Evolutionary conservation across 2,888 invertebrate species (phyloP), one percentile per base, ranked within the genome.

Genomic region (Colostygia pectinataria): DNA sequence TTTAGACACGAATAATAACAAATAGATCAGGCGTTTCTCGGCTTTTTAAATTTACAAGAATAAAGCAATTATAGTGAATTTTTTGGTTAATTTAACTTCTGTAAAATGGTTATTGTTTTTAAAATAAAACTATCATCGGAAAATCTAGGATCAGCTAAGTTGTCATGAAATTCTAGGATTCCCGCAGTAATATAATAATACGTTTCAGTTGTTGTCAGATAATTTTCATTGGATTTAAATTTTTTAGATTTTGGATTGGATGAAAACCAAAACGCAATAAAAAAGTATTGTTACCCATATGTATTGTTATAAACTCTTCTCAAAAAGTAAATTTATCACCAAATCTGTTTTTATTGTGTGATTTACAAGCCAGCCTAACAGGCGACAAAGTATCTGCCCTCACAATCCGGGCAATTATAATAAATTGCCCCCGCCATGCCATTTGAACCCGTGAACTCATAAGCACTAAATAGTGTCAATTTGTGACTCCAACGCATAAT

Each of bases 331-430:
- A 38, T 51, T 47, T 51, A 53, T 44, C 31, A 40, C 39, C 45
- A 50, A 50, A 53, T 54, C 18, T 18, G 39, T 54, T 50, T 49
- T 54, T 58, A 56, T 61, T 65, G 64, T 64, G 59, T 65, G 63
- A 71, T 67, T 64, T 63, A 66, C 53, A 33, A 38, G 39, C 39
- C 53, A 61, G 68, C 60, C 65, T 20, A 60, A 66, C 42, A 57
- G 57, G 55, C 53, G 63, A 65, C 65, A 61, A n/a, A 60, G 60
- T 61, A 65, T 61, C 43, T 39, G 61, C 39, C 55, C 63, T 58
- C 44, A 41, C 59, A 61, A 69, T 57, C 62, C 44, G 33, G 37
- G 56, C 68, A 70, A 71, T 68, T 72, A 67, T 57, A 61, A 59
- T 59, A 59, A 65, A 67, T 55, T 55, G 57, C 38, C 53, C 28